phyloP scores from a whole-genome alignment of 2,888 invertebrate genomes.

The Mythimna albipuncta region DNA sequence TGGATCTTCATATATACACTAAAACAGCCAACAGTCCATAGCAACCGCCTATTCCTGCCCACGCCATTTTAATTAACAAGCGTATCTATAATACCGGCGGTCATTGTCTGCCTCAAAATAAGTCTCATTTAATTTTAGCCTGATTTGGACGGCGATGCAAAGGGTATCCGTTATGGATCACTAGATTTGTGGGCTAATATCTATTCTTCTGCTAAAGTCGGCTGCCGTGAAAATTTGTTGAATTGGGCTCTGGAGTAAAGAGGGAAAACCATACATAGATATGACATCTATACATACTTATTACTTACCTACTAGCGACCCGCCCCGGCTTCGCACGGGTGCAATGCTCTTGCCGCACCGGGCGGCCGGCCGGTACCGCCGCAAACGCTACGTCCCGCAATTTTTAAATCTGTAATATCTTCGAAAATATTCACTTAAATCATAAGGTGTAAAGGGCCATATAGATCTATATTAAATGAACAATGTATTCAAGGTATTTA shows the following conservation, averaged over 20 bases:
- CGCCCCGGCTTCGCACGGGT: too few species aligned
- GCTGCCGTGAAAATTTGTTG: not conserved
- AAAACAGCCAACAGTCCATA: not conserved
- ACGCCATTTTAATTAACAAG: not conserved
- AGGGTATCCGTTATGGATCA: slow-evolving; percentile 12
- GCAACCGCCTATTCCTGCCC: not conserved
- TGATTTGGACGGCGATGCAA: not conserved
- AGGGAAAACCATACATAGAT: too few species aligned
- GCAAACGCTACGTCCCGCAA: too few species aligned
- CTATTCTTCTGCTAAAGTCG: not conserved
- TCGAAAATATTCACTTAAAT: too few species aligned
- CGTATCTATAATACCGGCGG: not conserved
- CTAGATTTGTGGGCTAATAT: slow-evolving; percentile 10
- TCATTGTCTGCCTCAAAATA: slow-evolving; percentile 10
- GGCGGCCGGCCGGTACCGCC: too few species aligned
- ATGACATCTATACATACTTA: too few species aligned
- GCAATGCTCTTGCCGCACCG: too few species aligned
- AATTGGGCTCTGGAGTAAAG: not conserved
- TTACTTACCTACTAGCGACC: too few species aligned
- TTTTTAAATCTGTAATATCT: too few species aligned
- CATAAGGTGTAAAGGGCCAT: too few species aligned
- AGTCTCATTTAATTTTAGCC: not conserved
- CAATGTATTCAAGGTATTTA: too few species aligned
- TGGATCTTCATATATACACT: not conserved
- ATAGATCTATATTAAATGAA: too few species aligned